phyloP scores from a whole-genome alignment of 2,113 vertebrate species.

The Dromas ardeola region DNA sequence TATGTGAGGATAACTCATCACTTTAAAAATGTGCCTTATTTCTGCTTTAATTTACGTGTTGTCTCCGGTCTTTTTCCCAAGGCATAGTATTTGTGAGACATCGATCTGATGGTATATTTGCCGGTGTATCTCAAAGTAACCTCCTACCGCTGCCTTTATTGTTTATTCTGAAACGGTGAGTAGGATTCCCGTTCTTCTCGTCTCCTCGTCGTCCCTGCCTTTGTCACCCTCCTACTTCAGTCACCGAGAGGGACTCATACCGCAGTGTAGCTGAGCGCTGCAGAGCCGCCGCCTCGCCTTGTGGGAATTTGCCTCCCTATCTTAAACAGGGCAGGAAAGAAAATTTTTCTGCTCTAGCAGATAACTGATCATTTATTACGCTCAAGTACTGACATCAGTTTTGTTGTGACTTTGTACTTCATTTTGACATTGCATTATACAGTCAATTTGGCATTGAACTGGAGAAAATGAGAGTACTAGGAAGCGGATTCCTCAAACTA shows the following conservation, averaged over 20 bases:
- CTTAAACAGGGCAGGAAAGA: neutral
- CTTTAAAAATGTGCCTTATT: neutral
- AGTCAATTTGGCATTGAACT: constrained; percentile 29
- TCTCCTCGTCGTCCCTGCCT: rapidly evolving
- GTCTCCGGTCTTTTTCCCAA: rapidly evolving
- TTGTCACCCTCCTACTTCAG: neutral
- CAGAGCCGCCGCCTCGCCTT: neutral
- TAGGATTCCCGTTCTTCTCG: neutral
- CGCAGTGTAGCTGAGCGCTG: rapidly evolving
- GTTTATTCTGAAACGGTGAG: neutral
- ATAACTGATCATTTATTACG: constrained; percentile 10
- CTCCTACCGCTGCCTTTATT: neutral
- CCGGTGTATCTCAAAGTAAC: neutral
- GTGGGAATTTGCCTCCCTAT: neutral
- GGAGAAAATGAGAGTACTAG: constrained; percentile 30
- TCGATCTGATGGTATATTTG: neutral
- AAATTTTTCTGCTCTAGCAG: neutral
- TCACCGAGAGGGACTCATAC: neutral
- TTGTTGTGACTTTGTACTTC: constrained; percentile 33
- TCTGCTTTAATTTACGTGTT: neutral
- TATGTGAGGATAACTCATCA: neutral
- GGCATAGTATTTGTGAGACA: neutral
- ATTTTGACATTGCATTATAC: constrained; percentile 39
- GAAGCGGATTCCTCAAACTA: neutral
- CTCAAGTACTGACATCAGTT: constrained; percentile 5